Base-by-base conservation (phyloP, 1,140 invertebrate genomes). In the Aradophagus sp. region DNA sequence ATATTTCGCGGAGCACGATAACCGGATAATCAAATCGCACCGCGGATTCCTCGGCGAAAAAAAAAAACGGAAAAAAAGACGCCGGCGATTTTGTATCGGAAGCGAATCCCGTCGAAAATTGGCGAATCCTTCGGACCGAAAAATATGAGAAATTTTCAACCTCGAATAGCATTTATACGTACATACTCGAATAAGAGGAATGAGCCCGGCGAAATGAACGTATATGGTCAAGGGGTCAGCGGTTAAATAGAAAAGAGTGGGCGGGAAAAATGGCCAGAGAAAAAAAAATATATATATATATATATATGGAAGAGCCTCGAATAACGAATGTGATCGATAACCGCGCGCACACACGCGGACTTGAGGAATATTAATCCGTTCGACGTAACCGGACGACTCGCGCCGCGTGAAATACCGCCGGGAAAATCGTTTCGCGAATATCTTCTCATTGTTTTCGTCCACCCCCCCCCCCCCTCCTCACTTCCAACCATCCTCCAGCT, bases 291-390 rank as follows among this genome's bases (percentile, higher is more conserved):
- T n/a, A n/a, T n/a, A n/a, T n/a, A 59, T 27, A 61, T 59, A 55
- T 62, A 71, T 53, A 68, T 65, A 69, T 55, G 72, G 55, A 63
- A 67, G 69, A 65, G 52, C n/a, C 65, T 50, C 48, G 68, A 73
- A 66, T 69, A 59, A 63, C 67, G 62, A 68, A 61, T 66, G 55
- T 76, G 61, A 76, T 76, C 74, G 74, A 76, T 74, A n/a, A 74
- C 50, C 12, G 34, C 41, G 48, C 27, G 61, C 39, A 55, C 53
- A 45, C 50, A 63, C 27, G 26, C 38, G 29, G n/a, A 61, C 44
- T 62, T 58, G 56, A 66, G 44, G 70, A 67, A 73, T 67, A 73
- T 61, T 62, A 67, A 73, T 73, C n/a, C n/a, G n/a, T n/a, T 73
- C 70, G 67, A 73, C 68, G 63, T 63, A 58, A 56, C 41, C 56